phyloP scores from a whole-genome alignment of 2,113 vertebrate genomes.

The Hippocampus guttulatus region DNA sequence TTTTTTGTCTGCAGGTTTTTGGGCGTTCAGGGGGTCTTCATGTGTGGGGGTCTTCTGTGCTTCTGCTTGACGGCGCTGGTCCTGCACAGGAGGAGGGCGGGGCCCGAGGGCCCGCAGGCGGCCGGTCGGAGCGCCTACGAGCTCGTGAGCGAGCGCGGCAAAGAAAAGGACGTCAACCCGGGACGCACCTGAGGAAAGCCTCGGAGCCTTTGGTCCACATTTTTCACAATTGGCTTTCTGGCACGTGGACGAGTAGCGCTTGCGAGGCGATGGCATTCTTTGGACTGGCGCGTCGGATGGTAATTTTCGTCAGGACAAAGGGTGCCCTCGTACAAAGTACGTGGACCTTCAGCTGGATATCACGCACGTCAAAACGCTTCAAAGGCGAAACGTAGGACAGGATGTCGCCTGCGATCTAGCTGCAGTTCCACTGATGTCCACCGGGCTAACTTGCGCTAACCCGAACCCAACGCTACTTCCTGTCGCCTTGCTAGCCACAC shows the following conservation, averaged over 20 bases:
- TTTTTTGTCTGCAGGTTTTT: constrained; percentile 47
- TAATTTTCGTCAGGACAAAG: no score
- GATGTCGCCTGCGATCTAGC: no score
- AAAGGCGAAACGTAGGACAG: background rate
- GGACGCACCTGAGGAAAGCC: constrained; percentile 27
- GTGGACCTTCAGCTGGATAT: background rate
- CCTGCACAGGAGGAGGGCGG: constrained; percentile 14
- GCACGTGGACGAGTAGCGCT: background rate
- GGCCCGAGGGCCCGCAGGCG: accelerated
- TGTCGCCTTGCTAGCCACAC: background rate
- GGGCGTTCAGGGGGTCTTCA: constrained; percentile 49
- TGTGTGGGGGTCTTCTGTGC: constrained; percentile 49
- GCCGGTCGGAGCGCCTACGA: constrained; percentile 3
- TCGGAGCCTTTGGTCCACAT: background rate
- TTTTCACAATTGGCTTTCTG: background rate
- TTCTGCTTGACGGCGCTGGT: constrained; percentile 43
- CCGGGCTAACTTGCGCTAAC: background rate
- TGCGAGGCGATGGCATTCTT: no score
- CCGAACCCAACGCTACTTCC: background rate
- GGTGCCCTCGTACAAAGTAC: no score
- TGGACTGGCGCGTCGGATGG: no score
- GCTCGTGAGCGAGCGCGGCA: constrained; percentile 21
- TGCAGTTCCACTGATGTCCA: background rate
- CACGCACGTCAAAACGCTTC: background rate
- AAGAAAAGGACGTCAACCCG: background rate